Evolutionary conservation across 1,140 invertebrate species (phyloP).

Genomic region (Calosoma granatense): DNA sequence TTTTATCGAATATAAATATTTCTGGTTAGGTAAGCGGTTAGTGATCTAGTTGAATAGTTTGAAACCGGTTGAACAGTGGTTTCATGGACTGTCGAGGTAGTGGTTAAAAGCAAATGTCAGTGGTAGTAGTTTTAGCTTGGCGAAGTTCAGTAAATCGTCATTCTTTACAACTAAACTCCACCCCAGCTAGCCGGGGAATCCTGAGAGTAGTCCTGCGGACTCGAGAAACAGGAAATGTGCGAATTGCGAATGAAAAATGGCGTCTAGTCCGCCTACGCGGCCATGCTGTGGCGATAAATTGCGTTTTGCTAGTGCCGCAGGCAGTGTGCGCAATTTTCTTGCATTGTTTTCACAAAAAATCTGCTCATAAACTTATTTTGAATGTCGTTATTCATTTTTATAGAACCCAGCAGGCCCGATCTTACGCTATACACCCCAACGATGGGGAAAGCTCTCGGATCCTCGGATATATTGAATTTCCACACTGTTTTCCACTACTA

Average conservation of each 20-base stretch:
- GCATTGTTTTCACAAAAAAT: background rate
- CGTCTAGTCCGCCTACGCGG: background rate
- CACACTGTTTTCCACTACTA: background rate
- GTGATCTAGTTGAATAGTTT: too few relatives aligned
- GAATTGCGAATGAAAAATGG: background rate
- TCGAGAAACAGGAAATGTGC: background rate
- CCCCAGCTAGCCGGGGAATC: too few relatives aligned
- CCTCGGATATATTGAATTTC: constrained; percentile 7
- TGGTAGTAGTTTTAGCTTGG: too few relatives aligned
- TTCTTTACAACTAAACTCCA: background rate
- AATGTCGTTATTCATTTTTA: background rate
- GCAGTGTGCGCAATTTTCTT: background rate
- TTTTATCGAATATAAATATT: too few relatives aligned
- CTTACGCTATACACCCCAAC: too few relatives aligned
- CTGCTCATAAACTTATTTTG: background rate
- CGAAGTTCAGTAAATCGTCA: too few relatives aligned
- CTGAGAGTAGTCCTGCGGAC: background rate
- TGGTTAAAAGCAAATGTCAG: too few relatives aligned
- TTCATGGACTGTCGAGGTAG: too few relatives aligned
- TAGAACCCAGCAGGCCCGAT: background rate
- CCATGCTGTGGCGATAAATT: background rate
- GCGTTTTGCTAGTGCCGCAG: background rate
- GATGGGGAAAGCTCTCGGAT: too few relatives aligned
- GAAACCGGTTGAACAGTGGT: too few relatives aligned
- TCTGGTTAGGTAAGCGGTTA: too few relatives aligned